Conservation (phyloP, 2,113 vertebrate species). For the Bostrychus sinensis region DNA sequence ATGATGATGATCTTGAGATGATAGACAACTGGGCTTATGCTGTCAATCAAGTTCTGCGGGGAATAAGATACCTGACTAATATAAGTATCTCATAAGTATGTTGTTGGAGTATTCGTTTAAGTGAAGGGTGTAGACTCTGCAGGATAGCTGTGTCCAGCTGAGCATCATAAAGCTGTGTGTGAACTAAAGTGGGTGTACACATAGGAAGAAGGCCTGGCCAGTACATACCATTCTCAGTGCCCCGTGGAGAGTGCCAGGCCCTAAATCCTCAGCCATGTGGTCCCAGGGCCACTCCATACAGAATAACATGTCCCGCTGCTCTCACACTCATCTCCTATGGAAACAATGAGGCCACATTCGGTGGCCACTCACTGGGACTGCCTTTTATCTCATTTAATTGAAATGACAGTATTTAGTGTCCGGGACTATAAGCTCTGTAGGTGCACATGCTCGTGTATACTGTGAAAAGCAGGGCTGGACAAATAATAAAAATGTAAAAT, state of each 20-base stretch:
- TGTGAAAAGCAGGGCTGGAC: too few relatives aligned
- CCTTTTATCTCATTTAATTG: neutral
- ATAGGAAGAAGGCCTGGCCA: conserved; percentile 48
- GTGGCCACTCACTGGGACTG: neutral
- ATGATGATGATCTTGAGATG: too few relatives aligned
- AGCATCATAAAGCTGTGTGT: conserved; percentile 25
- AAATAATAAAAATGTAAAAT: too few relatives aligned
- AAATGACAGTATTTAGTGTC: too few relatives aligned
- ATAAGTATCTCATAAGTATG: neutral
- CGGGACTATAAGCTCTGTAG: too few relatives aligned
- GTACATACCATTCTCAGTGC: conserved; percentile 69
- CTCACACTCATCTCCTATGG: conserved; percentile 14
- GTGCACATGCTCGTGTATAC: too few relatives aligned
- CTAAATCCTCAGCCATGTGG: conserved; percentile 47
- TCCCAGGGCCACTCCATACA: conserved; percentile 41
- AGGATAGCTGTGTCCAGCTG: conserved; percentile 29
- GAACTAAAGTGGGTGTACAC: conserved; percentile 10
- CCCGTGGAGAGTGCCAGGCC: conserved; percentile 55
- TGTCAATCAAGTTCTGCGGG: too few relatives aligned
- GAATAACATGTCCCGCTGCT: conserved; percentile 37
- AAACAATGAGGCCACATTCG: conserved; percentile 17
- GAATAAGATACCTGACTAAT: too few relatives aligned
- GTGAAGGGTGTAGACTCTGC: neutral
- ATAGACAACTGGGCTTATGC: too few relatives aligned
- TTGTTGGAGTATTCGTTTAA: conserved; percentile 8